Base-by-base conservation (phyloP, 2,888 invertebrate species). In the Aleiodes leptofemur region DNA sequence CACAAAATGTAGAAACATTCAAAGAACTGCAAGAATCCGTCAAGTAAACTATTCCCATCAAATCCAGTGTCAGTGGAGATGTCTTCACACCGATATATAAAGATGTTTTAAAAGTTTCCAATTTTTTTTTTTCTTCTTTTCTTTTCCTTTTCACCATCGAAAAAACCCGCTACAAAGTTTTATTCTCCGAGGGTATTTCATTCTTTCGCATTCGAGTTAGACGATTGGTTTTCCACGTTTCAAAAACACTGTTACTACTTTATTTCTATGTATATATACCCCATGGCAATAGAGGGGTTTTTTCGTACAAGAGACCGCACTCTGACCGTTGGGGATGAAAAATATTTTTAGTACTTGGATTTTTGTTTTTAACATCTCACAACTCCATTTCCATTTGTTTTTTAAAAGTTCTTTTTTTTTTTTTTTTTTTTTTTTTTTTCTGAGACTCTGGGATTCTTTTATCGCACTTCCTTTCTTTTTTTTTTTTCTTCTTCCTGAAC, bases 281-380 rank as follows among this genome's bases (percentile, higher is more conserved):
- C 34, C 23, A 53, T 61, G 64, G 64, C 64, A 64, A 64, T 48
- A 16, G 72, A 9, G 9, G 23, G 23, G 2, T 1, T 23, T 23
- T 43, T 55, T 68, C 68, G 68, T 73, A 73, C 73, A 73, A 50
- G 68, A 68, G 68, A 73, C 68, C 57, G 73, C 73, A 73, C 73
- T 73, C 55, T 68, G 56, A 23, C 72, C 64, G 53, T 53, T 34
- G 64, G 23, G 64, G 23, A 8, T 43, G 64, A 64, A 64, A 64
- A 64, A 69, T 69, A 69, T 69, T 69, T 43, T 69, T 48, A 56
- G 38, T 38, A 69, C 51, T 50, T 69, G 14, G 48, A 48, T 50
- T 34, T 69, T 69, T 29, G 34, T 50, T 55, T 16, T 53, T 53
- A 14, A 69, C 69, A 69, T 53, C 29, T 55, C 69, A 55, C 29